Base-by-base conservation (phyloP, 2,797 vertebrate species). In the Artibeus lituratus region DNA sequence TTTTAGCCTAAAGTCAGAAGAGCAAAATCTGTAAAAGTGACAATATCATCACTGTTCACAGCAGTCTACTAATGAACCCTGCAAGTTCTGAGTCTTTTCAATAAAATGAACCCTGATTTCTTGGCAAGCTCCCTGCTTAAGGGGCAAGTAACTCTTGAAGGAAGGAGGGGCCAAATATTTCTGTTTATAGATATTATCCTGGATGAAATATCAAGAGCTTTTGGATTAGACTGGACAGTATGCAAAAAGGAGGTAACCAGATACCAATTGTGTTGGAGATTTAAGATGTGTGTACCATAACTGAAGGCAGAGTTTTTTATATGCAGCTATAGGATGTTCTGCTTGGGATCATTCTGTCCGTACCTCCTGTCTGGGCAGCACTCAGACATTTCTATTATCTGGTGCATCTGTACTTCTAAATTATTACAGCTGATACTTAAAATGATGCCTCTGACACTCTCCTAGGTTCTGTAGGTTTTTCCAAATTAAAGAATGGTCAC, bases 1-100 rank as follows among this genome's bases (percentile, higher is more conserved):
- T 97, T 96, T 91, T 94, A 77, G 97, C 97, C 95, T 98, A 96
- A 96, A 97, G 98, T 98, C 98, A 97, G 90, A 97, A 97, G 95
- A 98, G 95, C 96, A 97, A 97, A 96, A 98, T 98, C 98, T 98
- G 96, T 98, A 98, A 98, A 98, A 98, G 74, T 95, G 85, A 81
- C 83, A 93, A 85, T 81, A 95, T 76, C 91, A 51, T 32, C 10
- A 51, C 39, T 86, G 15, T 94, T 77, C 47, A 95, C 74, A 91
- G 88, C 19, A 81, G 80, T 81, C 26, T 81, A 76, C 35, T 47
- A 10, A 83, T 86, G 78, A 86, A 69, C 26, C 65, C 86, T 47
- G 55, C 16, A 90, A 42, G 18, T 80, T 70, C n/a, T 96, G 84
- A 94, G 74, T 74, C 78, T 83, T 96, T 80, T 78, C 72, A 93